Base-by-base conservation (phyloP, 2,113 vertebrate species). In the Gymnarchus niloticus region DNA sequence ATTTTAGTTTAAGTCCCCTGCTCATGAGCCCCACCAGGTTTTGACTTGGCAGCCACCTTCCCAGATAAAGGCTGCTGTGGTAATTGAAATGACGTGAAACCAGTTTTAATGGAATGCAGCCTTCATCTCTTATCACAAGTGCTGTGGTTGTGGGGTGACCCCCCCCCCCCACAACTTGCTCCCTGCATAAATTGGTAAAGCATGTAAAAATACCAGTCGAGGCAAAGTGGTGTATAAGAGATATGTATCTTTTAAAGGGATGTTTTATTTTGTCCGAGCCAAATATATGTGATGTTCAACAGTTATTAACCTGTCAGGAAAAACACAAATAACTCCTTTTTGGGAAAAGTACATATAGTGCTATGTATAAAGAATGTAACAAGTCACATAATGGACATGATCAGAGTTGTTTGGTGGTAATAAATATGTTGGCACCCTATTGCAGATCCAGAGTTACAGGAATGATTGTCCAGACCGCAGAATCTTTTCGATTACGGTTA, bases 381-480 rank as follows among this genome's bases (percentile, higher is more conserved):
- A n/a, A 80, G 23, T 80, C 3, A 23, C 23, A 51, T 51, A 25
- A 81, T 81, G 48, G 19, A 25, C 25, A 25, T 25, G 44, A 25
- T 48, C 23, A 12, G n/a, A 25, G 33, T 5, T 1, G 41, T 19
- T 25, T 49, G 23, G 23, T 23, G 3, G 5, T 6, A 49, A 82
- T 82, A 48, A 82, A 51, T 33, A 28, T 19, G 37, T 12, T 1
- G n/a, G 48, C 48, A 8, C 12, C 80, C 25, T 82, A 54, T 19
- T 8, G 25, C 12, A 33, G 80, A 82, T 19, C 80, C 44, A 23
- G 80, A 54, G 80, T 82, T 82, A 54, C 28, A 56, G 48, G 12
- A 49, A 82, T 82, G 48, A 54, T 19, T 51, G 23, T 56, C 80
- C 80, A 3, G 49, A 82, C 80, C 49, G 80, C 80, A 82, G 80